Base-by-base conservation (phyloP, 2,797 vertebrate species). In the Schizothorax lantsangensis region DNA sequence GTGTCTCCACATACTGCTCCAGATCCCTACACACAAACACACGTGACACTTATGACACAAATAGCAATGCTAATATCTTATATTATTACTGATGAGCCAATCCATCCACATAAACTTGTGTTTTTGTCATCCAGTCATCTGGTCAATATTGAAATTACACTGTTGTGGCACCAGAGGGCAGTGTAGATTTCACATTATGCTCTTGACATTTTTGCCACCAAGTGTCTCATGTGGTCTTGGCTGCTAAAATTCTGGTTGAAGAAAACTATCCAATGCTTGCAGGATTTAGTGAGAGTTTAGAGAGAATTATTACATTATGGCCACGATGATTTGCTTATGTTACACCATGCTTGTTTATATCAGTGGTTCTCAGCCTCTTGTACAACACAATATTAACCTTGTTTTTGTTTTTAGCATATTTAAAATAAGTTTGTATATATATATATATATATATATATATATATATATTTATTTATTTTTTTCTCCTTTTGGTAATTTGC, bases 1-100 rank as follows among this genome's bases (percentile, higher is more conserved):
- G 90, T 73, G 96, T 94, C 87, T 96, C 97, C 6, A 99, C 97
- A n/a, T 97, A 98, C 79, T 93, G 93, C 93, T 99, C 98, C 92
- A 99, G 91, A 81, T 98, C 97, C 71, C 98, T 99, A 17, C 45
- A 64, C 21, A 68, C 9, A 10, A 21, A 2, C 40, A 86, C 73
- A 68, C 6, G 12, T 3, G n/a, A 59, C 15, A 40, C 11, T 84
- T 11, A 78, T 26, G 2, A 45, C 14, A 78, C 10, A 84, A 30
- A 45, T 0, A 1, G 17, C 40, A 38, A 74, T 38, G 5, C 12
- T 14, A 33, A 57, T 73, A 33, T 30, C 45, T 73, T 9, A 43
- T 26, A 45, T 74, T 73, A 45, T 9, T 5, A 38, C 23, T 36
- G 33, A 57, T 30, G 71, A 33, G n/a, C 4, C 69, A 72, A 54